Base-by-base conservation (phyloP, 1,140 invertebrate genomes). In the Diachasma alloeum region DNA sequence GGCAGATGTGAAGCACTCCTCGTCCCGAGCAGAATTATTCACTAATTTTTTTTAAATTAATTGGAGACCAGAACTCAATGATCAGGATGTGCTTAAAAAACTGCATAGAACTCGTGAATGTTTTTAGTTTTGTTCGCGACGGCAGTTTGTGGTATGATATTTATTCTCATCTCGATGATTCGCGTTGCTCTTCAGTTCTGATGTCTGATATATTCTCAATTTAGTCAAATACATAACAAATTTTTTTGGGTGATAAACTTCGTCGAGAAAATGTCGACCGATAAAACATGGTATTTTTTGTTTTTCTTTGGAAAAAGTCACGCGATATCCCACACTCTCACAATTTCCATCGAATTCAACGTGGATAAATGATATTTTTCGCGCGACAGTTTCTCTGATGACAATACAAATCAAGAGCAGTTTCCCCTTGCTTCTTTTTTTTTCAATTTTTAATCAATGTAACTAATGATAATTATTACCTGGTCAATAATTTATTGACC, bases 1-100 rank as follows among this genome's bases (percentile, higher is more conserved):
- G 0, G 10, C 17, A n/a, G 77, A 78, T 78, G 75, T 75, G 73
- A 72, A 68, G 53, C 69, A 72, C 72, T 75, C 73, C 70, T 76
- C 44, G 31, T 3, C 31, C 19, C 53, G 73, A 72, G 53, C 68
- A 68, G 56, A 17, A 72, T 37, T 68, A 72, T 37, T 17, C 39
- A 26, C 75, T 72, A 72, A 76, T 72, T 19, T 76, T 26, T 46
- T 59, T 42, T n/a, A 67, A 53, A 22, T 22, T 17, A 22, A 44
- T 19, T 42, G 15, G 10, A 48, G 13, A 26, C 69, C 67, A 39
- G 31, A 68, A 68, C 26, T n/a, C 0, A 66, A 68, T 68, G 0
- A 68, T 68, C 36, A 19, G n/a, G 13, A 1, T 26, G 0, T 37
- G 36, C 36, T 37, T 68, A 39, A 68, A 68, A 68, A 15, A 37